Percentiles rank a stretch among this genome's conserved stretches.
phyloP scores from a whole-genome alignment of 2,797 vertebrate genomes.

The Anas bahamensis region DNA sequence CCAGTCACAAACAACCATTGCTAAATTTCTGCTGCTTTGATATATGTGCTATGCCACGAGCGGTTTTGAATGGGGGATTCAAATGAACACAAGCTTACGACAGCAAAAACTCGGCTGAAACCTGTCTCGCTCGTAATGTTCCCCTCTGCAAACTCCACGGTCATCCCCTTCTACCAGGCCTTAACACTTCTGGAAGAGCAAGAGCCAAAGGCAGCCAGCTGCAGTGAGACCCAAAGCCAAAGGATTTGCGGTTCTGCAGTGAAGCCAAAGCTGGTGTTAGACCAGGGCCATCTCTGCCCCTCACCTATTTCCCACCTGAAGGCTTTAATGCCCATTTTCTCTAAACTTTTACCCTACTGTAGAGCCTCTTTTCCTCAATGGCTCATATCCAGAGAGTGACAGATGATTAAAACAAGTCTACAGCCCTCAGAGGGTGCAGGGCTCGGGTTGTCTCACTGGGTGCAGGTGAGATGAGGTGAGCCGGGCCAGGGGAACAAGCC shows the following conservation, averaged over 20 bases:
- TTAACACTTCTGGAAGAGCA: background rate
- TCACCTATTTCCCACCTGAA: background rate
- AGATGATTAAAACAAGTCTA: background rate
- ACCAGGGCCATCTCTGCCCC: background rate
- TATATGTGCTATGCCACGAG: background rate
- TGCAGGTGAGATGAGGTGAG: slow-evolving; percentile 14
- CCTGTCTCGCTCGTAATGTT: background rate
- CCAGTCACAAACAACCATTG: background rate
- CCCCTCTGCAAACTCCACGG: background rate
- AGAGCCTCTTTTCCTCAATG: background rate
- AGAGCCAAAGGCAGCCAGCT: background rate
- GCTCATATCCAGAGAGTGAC: background rate
- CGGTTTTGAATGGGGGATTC: background rate
- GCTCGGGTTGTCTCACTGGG: background rate
- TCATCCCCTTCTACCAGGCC: background rate
- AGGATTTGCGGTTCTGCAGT: background rate
- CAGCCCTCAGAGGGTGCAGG: background rate
- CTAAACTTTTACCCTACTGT: background rate
- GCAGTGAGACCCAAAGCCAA: background rate
- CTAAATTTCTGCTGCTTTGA: background rate
- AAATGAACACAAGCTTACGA: background rate
- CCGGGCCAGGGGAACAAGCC: slow-evolving; percentile 29
- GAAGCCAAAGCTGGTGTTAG: background rate
- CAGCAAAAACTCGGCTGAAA: background rate
- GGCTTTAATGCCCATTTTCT: background rate